Percentiles rank a stretch among this genome's conserved stretches.
These are phyloP conservation scores for Patella depressa DNA, from an alignment of 2,888 invertebrate species.

Conservation along the genomic window DNA sequence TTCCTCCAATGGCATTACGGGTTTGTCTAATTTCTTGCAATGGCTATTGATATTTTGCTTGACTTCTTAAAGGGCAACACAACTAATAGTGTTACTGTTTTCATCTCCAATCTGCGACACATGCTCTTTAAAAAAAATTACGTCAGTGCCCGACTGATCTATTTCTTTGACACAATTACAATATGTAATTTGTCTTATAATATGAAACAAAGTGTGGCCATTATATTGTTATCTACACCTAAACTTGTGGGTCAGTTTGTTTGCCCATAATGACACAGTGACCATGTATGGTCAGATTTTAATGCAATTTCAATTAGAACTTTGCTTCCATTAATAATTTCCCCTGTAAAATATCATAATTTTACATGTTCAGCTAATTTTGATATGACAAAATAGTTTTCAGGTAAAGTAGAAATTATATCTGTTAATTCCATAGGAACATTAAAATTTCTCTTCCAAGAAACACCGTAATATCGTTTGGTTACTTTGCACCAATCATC, in stretches of 20 bases:
- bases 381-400: slow-evolving; percentile 21
- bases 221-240: too few relatives aligned
- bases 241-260: too few relatives aligned
- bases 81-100: not conserved
- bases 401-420: slow-evolving; percentile 11
- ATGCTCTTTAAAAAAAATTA: not conserved
- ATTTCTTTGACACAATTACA: too few relatives aligned
- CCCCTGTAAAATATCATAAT: slow-evolving; percentile 19
- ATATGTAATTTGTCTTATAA: too few relatives aligned
- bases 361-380: not conserved
- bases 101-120: not conserved
- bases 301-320: slow-evolving; percentile 13
- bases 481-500: not conserved
- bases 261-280: not conserved
- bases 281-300: not conserved
- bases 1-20: too few relatives aligned
- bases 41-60: too few relatives aligned
- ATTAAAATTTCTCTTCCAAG: not conserved
- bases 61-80: not conserved
- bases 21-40: too few relatives aligned
- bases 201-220: too few relatives aligned
- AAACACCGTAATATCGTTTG: not conserved
- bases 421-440: not conserved
- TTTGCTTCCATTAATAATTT: slow-evolving; percentile 15
- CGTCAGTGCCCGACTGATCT: not conserved